Base-by-base conservation (phyloP, 2,797 vertebrate species). In the Spizella passerina region DNA sequence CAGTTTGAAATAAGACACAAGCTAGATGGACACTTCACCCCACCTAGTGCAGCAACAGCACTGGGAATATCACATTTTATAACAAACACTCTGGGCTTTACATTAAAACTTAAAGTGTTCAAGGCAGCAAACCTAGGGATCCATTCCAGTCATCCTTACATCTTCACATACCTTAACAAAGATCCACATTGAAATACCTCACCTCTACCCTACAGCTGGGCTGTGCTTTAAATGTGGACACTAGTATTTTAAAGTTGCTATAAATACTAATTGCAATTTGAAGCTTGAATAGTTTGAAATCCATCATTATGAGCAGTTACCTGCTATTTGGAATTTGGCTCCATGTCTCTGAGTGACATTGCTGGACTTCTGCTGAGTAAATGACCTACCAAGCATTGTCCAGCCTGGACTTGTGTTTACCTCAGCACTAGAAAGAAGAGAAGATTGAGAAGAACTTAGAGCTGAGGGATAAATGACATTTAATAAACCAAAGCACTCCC, bases 241-340 rank as follows among this genome's bases (percentile, higher is more conserved):
- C 18, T 30, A n/a, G 50, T 55, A 47, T 71, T 72, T 55, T 21
- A 53, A n/a, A 53, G 52, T 22, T 32, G 21, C 55, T 65, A 65
- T 82, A 92, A 94, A 79, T 52, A 96, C 39, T 12, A 82, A 87
- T 29, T 91, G 72, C 39, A 93, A 94, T 85, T 68, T 59, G 38
- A 57, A 57, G 21, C 78, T 32, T 49, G 61, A 82, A 82, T 52
- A 85, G 86, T 84, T 80, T 57, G 19, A 90, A 96, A 65, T 70
- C 60, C 46, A 55, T 81, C 60, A 52, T 90, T 66, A 80, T 17
- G n/a, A 64, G 66, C 36, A 63, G 53, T 83, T 39, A 39, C 2
- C 52, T 9, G 14, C 76, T 71, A 23, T 77, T 86, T 57, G 56
- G 26, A 77, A 47, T 64, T 78, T 60, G 44, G 21, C 2, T 90